Evolutionary conservation across 2,113 vertebrate species (phyloP), one percentile per base, ranked within the genome.

Genomic region (Speoplatyrhinus poulsoni): DNA sequence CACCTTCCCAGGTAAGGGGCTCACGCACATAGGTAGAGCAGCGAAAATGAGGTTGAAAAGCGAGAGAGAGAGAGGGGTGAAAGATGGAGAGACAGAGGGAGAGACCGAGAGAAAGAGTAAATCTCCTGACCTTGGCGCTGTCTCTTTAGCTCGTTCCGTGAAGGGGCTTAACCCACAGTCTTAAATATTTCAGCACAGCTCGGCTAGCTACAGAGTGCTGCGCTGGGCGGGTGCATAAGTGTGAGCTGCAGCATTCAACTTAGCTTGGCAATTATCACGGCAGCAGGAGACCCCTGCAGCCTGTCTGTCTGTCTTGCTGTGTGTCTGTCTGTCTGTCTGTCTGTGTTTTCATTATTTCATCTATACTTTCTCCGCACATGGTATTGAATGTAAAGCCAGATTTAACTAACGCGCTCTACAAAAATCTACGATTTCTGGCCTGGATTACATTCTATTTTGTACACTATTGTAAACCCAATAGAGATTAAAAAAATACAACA

Each of bases 141-240:
- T 65, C 72, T 84, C 72, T 79, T 81, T 82, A 79, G 66, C 81
- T 81, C 80, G 69, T 76, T 49, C 64, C 77, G 77, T 75, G 72
- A 81, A 64, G 53, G 69, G 70, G 49, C 83, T 87, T 82, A 81
- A 82, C 86, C 82, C 80, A 58, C 73, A 82, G 73, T 74, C 83
- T 77, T 91, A 82, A 91, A 89, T 88, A 89, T 89, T 88, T 89
- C 82, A 88, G 55, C 60, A 54, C 50, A 52, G 78, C 81, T 81
- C 54, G 75, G 71, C 60, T 76, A 79, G 65, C 60, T 73, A 76
- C 71, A 87, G 89, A 84, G 77, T 85, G 89, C 82, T 89, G 87
- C 78, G 84, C 19, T 19, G 19, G 33, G 67, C 77, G 77, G 77
- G 60, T 59, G 79, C 46, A 32, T 19, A 72, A 68, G 72, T 79